Conservation (phyloP, 2,797 vertebrate genomes). For the Ispidina picta region DNA sequence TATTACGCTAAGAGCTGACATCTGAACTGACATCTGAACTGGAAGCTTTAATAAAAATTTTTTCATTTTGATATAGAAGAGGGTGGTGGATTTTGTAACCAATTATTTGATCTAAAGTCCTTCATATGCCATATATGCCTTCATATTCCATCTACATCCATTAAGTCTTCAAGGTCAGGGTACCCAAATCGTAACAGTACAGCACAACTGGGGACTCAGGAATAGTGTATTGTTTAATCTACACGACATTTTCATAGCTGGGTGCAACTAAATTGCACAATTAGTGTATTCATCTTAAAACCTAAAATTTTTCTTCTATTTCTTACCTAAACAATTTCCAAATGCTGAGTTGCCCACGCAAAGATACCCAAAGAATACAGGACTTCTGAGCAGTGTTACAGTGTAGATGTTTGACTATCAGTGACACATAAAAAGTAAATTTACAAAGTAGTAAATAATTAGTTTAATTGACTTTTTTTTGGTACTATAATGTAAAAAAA, state of each 20-base stretch:
- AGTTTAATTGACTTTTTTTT: constrained; percentile 36
- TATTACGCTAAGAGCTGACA: neutral
- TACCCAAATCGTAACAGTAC: neutral
- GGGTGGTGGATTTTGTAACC: neutral
- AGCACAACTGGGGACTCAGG: neutral
- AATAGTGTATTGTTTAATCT: neutral
- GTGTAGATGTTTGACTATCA: constrained; percentile 16
- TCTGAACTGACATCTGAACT: neutral
- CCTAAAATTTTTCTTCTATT: neutral
- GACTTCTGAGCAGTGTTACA: neutral
- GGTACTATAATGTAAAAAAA: neutral
- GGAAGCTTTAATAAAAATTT: neutral
- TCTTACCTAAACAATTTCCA: neutral
- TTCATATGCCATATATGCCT: neutral
- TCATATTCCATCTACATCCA: neutral
- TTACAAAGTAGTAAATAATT: constrained; percentile 5
- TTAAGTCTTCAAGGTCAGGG: neutral
- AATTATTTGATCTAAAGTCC: neutral
- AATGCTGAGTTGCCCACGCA: neutral
- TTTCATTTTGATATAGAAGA: neutral
- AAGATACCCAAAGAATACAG: neutral
- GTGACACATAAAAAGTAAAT: constrained; percentile 16
- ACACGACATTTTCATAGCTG: neutral
- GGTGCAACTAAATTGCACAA: neutral
- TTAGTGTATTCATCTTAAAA: neutral